Evolutionary conservation across 2,113 vertebrate species (phyloP).

Genomic region (Embiotoca jacksoni): DNA sequence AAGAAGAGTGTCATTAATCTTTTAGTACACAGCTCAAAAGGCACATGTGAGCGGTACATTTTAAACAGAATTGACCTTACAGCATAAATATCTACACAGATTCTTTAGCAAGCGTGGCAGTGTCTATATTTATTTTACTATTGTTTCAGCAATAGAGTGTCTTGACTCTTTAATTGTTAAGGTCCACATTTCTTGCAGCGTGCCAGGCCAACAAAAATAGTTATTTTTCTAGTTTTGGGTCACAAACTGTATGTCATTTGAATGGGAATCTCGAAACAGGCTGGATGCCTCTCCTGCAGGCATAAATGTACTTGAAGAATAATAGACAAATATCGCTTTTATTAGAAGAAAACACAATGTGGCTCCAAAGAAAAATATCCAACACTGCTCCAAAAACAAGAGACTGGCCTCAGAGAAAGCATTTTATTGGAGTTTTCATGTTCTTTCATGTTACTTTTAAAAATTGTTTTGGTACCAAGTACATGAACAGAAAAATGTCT

Average conservation of each 20-base stretch:
- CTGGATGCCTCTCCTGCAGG: constrained; percentile 23
- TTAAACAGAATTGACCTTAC: constrained; percentile 26
- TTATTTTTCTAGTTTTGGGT: constrained; percentile 38
- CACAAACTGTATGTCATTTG: constrained; percentile 36
- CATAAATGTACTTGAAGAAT: constrained; percentile 35
- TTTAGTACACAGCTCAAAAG: constrained; percentile 28
- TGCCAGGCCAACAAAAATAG: constrained; percentile 42
- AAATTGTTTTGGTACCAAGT: neutral
- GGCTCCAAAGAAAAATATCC: constrained; percentile 3
- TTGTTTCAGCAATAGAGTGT: constrained; percentile 35
- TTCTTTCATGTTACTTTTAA: neutral
- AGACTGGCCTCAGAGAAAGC: constrained; percentile 24
- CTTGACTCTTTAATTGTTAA: constrained; percentile 31
- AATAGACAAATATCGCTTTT: constrained; percentile 53
- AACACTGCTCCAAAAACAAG: constrained; percentile 37
- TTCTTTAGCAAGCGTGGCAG: constrained; percentile 9
- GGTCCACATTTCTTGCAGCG: constrained; percentile 29
- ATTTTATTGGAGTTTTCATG: constrained; percentile 16
- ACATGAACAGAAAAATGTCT: constrained; percentile 1
- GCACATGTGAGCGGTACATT: constrained; percentile 16
- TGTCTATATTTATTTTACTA: constrained; percentile 1
- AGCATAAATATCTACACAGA: constrained; percentile 22
- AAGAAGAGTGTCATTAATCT: constrained; percentile 35
- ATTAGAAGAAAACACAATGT: constrained; percentile 26
- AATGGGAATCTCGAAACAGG: constrained; percentile 40